Conservation (phyloP, 2,797 vertebrate species). For the Nannoperca obscura region DNA sequence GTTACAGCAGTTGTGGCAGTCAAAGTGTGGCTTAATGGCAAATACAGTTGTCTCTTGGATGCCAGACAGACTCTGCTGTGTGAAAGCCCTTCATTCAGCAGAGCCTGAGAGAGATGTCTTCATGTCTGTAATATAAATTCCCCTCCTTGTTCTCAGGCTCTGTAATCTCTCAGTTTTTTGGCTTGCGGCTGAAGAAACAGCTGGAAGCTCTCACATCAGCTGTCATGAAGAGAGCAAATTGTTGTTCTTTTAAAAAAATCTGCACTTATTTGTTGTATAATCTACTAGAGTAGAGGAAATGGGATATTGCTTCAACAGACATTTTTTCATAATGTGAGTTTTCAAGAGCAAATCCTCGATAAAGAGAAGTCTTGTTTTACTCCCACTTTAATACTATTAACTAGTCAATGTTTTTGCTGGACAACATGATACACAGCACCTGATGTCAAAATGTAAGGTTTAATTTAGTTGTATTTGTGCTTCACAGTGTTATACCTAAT, state of each 20-base stretch:
- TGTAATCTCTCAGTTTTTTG: conserved; percentile 76
- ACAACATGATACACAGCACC: conserved; percentile 3
- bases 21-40: conserved; percentile 19
- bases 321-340: conserved; percentile 13
- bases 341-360: conserved; percentile 15
- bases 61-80: conserved; percentile 33
- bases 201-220: conserved; percentile 82
- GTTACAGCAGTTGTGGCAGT: neutral
- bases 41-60: conserved; percentile 33
- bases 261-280: conserved; percentile 56
- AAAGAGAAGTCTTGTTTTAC: conserved; percentile 1
- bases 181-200: conserved; percentile 76
- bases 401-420: neutral
- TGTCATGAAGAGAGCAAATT: conserved; percentile 68
- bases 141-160: conserved; percentile 76
- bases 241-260: conserved; percentile 57
- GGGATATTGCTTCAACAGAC: conserved; percentile 9
- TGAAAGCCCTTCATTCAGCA: conserved; percentile 53
- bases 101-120: conserved; percentile 63
- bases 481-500: neutral
- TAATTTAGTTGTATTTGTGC: neutral
- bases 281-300: conserved; percentile 10
- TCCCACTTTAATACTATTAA: neutral
- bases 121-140: conserved; percentile 68
- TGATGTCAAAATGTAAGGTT: neutral